Percentiles rank a stretch among this genome's conserved stretches.
phyloP scores from a whole-genome alignment of 2,888 invertebrate genomes.

The Danaus chrysippus region DNA sequence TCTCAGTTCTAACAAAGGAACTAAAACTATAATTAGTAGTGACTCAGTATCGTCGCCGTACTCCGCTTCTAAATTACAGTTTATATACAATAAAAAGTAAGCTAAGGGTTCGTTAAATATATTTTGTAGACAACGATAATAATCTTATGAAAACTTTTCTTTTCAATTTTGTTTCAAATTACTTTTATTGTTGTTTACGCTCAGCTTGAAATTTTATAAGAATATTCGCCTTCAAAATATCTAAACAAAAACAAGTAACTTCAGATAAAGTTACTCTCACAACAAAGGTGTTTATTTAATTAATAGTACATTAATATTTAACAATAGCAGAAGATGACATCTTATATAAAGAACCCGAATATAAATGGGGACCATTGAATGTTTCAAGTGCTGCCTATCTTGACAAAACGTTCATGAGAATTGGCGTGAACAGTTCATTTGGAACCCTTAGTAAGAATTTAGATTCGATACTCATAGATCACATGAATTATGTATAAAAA shows the following conservation, averaged over 20 bases:
- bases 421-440: background rate
- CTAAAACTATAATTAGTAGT: background rate
- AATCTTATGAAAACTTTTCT: constrained; percentile 2
- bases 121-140: background rate
- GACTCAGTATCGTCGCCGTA: background rate
- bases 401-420: constrained; percentile 1
- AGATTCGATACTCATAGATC: no score
- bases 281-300: background rate
- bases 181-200: background rate
- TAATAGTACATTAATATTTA: no score
- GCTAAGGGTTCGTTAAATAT: background rate
- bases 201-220: background rate
- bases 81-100: background rate
- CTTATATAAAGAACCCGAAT: no score
- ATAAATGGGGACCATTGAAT: background rate
- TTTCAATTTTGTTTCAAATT: background rate
- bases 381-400: background rate
- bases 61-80: background rate
- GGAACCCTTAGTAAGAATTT: no score
- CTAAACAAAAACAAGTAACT: background rate
- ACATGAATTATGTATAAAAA: no score
- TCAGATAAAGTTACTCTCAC: background rate
- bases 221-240: background rate
- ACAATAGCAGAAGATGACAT: no score
- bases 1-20: background rate